phyloP scores from a whole-genome alignment of 2,797 vertebrate species.

The Diplodus sargus region DNA sequence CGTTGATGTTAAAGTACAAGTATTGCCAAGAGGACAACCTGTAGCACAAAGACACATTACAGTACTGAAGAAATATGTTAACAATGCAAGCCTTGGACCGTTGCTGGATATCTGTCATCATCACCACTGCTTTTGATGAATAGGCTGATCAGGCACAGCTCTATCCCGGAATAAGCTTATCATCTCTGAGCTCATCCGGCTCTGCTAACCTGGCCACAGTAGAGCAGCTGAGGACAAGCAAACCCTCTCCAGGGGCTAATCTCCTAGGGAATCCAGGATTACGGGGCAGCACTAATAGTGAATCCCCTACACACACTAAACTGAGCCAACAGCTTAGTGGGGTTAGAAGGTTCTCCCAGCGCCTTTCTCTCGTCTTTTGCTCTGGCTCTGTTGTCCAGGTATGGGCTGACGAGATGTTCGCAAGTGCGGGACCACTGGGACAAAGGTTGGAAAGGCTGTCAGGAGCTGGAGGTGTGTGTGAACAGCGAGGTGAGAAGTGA shows the following conservation, averaged over 20 bases:
- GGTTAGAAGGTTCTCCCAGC: constrained; percentile 47
- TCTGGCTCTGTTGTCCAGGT: constrained; percentile 34
- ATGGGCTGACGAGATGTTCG: constrained; percentile 5
- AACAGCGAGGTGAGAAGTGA: constrained; percentile 36
- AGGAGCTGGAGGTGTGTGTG: constrained; percentile 15
- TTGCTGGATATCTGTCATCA: constrained; percentile 6
- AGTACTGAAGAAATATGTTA: neutral
- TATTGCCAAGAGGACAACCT: neutral
- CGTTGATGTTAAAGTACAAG: neutral
- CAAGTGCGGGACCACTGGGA: constrained; percentile 6
- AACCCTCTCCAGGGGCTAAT: constrained; percentile 59
- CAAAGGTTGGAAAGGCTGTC: constrained; percentile 10
- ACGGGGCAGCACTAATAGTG: constrained; percentile 64
- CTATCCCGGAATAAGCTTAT: constrained; percentile 52
- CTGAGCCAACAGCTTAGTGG: constrained; percentile 56
- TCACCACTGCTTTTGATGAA: constrained; percentile 45
- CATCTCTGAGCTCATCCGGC: constrained; percentile 65
- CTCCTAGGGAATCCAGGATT: constrained; percentile 72
- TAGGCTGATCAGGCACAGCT: constrained; percentile 37
- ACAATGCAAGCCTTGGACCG: neutral
- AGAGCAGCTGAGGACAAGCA: constrained; percentile 53
- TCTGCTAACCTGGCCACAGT: constrained; percentile 64
- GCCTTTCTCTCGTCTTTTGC: constrained; percentile 20
- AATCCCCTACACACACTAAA: constrained; percentile 64
- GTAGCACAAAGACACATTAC: neutral